A percentile compares a stretch with the other conserved stretches of the same genome.
These are phyloP conservation scores for Acinonyx jubatus DNA, from an alignment of 2,113 vertebrate species.

Conservation along the genomic window DNA sequence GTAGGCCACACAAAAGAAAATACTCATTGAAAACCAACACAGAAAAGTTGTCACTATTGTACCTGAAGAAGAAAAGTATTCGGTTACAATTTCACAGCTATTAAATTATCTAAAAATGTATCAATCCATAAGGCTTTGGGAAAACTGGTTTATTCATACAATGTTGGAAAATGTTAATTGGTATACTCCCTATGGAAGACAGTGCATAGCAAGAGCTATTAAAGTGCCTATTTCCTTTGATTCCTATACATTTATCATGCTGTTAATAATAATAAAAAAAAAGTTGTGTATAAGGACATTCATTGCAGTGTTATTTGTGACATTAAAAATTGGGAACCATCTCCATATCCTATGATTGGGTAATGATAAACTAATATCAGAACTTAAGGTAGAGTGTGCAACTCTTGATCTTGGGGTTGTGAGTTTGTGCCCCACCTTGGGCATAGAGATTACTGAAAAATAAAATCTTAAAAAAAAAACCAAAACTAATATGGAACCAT, in stretches of 20 bases:
- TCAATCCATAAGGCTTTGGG: neutral
- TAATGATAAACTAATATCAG: neutral
- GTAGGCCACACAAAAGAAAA: neutral
- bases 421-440: neutral
- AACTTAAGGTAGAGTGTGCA: neutral
- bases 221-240: neutral
- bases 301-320: neutral
- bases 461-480: neutral
- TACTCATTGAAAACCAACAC: neutral
- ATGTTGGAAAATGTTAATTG: neutral
- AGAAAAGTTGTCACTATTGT: neutral
- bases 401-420: neutral
- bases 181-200: neutral
- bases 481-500: neutral
- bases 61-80: neutral
- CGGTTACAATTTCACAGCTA: neutral
- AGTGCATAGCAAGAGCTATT: neutral
- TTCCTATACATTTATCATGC: neutral
- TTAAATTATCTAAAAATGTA: neutral
- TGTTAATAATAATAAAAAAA: neutral
- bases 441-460: neutral
- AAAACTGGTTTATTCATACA: neutral
- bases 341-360: neutral
- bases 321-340: conserved; percentile 5
- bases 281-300: neutral